These are phyloP conservation scores for Leuctra nigra DNA, from an alignment of 2,888 invertebrate genomes.

Conservation along the genomic window DNA sequence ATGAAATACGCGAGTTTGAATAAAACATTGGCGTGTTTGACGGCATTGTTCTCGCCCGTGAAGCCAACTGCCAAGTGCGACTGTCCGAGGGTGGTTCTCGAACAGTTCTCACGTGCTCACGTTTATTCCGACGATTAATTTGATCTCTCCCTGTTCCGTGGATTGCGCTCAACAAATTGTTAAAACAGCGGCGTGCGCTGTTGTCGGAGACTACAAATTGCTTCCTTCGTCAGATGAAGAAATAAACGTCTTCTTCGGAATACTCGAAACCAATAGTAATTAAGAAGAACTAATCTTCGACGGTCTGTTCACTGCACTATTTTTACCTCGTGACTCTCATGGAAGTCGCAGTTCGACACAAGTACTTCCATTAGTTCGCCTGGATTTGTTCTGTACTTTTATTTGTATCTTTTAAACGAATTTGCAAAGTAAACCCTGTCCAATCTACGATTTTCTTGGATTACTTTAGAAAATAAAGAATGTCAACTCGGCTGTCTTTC, in stretches of 20 bases:
- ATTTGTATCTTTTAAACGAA: not conserved
- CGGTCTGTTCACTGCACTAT: too few relatives aligned
- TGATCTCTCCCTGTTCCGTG: not conserved
- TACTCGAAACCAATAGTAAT: too few relatives aligned
- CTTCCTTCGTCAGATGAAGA: not conserved
- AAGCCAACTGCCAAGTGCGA: not conserved
- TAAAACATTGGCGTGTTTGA: not conserved
- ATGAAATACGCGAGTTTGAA: not conserved
- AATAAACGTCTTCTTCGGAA: too few relatives aligned
- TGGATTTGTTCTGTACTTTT: not conserved
- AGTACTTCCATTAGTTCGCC: too few relatives aligned
- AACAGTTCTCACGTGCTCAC: not conserved
- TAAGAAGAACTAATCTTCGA: too few relatives aligned
- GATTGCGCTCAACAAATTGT: not conserved
- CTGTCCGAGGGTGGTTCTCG: not conserved
- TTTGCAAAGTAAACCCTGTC: not conserved
- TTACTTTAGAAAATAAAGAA: not conserved
- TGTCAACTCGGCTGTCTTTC: not conserved
- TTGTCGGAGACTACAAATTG: not conserved
- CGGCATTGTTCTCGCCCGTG: not conserved
- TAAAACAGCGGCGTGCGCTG: not conserved
- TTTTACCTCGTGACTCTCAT: too few relatives aligned
- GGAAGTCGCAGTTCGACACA: too few relatives aligned
- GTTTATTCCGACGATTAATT: not conserved
- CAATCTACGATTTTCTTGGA: not conserved